Evolutionary conservation across 1,140 invertebrate genomes (phyloP).

Genomic region (Neotoxoptera formosana): DNA sequence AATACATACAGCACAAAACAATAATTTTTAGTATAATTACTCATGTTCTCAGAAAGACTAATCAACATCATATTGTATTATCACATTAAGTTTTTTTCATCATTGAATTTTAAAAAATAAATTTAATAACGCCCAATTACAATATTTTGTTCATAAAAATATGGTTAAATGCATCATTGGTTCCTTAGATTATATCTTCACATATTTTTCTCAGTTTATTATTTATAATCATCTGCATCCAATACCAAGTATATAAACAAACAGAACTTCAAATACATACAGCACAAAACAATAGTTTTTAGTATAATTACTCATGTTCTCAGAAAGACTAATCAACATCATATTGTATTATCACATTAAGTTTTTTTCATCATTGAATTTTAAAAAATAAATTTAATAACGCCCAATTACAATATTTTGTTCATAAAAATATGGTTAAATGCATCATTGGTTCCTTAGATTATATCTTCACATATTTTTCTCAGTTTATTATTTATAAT

Average conservation of each 20-base stretch:
- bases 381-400: background rate
- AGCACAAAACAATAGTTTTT: too few species aligned
- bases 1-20: too few species aligned
- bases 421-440: too few species aligned
- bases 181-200: slow-evolving; percentile 47
- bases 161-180: background rate
- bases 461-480: background rate
- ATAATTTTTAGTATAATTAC: too few species aligned
- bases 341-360: background rate
- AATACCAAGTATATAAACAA: too few species aligned
- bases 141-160: too few species aligned
- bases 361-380: background rate
- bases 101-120: background rate
- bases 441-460: slow-evolving; percentile 43
- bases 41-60: slow-evolving; percentile 38
- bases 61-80: slow-evolving; percentile 27
- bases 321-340: slow-evolving; percentile 54
- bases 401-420: too few species aligned
- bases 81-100: background rate
- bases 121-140: background rate
- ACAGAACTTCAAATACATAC: too few species aligned
- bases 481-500: background rate
- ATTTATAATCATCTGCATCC: slow-evolving; percentile 44
- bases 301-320: background rate
- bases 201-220: background rate